These are phyloP conservation scores for Clarias macrocephalus DNA, from an alignment of 2,113 vertebrate species.

Conservation along the genomic window DNA sequence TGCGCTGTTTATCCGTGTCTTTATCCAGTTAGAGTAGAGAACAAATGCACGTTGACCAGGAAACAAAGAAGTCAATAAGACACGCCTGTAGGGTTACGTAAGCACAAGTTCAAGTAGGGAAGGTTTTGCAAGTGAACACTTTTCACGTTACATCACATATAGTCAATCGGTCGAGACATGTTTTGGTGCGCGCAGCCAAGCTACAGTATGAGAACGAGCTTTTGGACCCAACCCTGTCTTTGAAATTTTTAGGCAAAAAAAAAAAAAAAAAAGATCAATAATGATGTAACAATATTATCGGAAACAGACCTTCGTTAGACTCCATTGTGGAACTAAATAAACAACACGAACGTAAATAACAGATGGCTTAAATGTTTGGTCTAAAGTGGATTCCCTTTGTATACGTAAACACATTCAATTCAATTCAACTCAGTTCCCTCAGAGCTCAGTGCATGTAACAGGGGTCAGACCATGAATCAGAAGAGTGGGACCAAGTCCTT, in stretches of 20 bases:
- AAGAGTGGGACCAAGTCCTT: slow-evolving; percentile 80
- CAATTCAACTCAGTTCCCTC: slow-evolving; percentile 46
- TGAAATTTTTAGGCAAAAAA: too few relatives aligned
- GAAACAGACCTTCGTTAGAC: too few relatives aligned
- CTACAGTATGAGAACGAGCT: too few relatives aligned
- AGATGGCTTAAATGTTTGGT: neutral
- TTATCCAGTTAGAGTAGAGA: neutral
- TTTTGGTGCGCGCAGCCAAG: too few relatives aligned
- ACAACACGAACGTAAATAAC: too few relatives aligned
- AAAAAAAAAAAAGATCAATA: too few relatives aligned
- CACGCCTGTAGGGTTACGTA: neutral
- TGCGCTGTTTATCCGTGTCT: neutral
- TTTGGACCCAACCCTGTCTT: neutral
- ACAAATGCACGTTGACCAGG: neutral
- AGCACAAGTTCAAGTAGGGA: neutral
- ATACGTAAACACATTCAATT: neutral
- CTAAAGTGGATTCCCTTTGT: neutral
- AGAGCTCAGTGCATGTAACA: slow-evolving; percentile 91
- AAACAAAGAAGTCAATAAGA: neutral
- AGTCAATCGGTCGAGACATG: neutral
- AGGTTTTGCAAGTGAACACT: neutral
- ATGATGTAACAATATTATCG: too few relatives aligned
- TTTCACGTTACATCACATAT: neutral
- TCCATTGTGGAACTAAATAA: neutral
- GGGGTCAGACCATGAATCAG: slow-evolving; percentile 86